Base-by-base conservation (phyloP, 2,113 vertebrate species). In the Dendropsophus ebraccatus region DNA sequence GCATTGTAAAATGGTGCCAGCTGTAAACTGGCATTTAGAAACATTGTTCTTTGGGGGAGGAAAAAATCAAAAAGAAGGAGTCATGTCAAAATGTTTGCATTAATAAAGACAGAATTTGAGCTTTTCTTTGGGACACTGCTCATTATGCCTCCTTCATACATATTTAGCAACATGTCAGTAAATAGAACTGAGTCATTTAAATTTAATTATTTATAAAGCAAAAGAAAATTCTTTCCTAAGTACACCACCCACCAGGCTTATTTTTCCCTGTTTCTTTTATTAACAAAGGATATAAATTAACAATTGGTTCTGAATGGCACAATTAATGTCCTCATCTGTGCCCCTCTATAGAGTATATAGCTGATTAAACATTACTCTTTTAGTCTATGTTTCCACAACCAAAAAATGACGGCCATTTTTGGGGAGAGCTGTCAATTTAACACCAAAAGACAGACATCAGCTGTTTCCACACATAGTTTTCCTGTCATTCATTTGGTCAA, bases 21-120 rank as follows among this genome's bases (percentile, higher is more conserved):
- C 85, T 87, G 85, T 81, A 79, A 87, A 81, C 37, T 87, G 77
- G 85, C 69, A 87, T 87, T 87, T 87, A 74, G 85, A 74, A 81
- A 81, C 77, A 81, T 81, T 81, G 65, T 87, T 81, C 49, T 62
- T 35, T 81, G 37, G 62, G 37, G 78, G 52, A 74, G 85, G 35
- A 74, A 72, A 52, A 81, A 81, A 62, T 87, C 25, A 80, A 74
- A 60, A 81, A 67, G 76, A 86, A 87, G 85, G 77, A 86, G 77
- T 87, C 52, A 72, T 87, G 85, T 73, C 77, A 74, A 81, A 87
- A 73, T 87, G 77, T 73, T 37, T 72, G 67, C 65, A 81, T 74
- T 73, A 74, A 35, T 74, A 50, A 56, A 70, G 65, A 73, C 69
- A 62, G 67, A 21, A 62, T 74, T 87, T 50, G 25, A 13, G 37